A percentile compares a stretch with the other conserved stretches of the same genome.
Evolutionary conservation across 2,888 invertebrate genomes (phyloP).

Genomic region (Horisme vitalbata): DNA sequence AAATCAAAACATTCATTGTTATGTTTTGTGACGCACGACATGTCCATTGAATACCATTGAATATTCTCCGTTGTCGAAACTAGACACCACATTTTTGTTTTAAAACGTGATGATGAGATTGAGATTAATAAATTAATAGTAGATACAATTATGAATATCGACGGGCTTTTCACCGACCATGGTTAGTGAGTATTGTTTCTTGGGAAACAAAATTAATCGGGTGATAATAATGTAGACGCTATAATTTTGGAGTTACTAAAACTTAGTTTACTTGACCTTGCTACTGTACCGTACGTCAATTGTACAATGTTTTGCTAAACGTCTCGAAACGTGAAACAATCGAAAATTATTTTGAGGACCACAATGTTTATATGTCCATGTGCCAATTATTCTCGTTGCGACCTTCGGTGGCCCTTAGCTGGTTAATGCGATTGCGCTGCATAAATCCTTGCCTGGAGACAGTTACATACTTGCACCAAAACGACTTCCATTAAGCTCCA

Average conservation of each 20-base stretch:
- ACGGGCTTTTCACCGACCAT: not conserved
- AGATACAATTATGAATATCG: slow-evolving; percentile 22
- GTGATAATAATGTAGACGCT: slow-evolving; percentile 30
- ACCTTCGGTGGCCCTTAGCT: slow-evolving; percentile 54
- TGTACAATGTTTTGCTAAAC: slow-evolving; percentile 58
- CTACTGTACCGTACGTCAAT: slow-evolving; percentile 44
- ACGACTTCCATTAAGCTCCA: slow-evolving; percentile 17
- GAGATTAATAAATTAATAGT: slow-evolving; percentile 48
- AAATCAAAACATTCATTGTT: slow-evolving; percentile 27
- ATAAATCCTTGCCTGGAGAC: slow-evolving; percentile 41
- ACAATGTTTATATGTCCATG: slow-evolving; percentile 57
- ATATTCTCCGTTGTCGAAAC: not conserved
- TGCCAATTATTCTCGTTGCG: slow-evolving; percentile 53
- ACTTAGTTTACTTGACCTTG: slow-evolving; percentile 56
- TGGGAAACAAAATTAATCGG: slow-evolving; percentile 25
- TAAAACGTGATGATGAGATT: slow-evolving; percentile 45
- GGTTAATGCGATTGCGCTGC: slow-evolving; percentile 36
- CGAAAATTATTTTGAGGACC: slow-evolving; percentile 60
- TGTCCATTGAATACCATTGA: slow-evolving; percentile 47
- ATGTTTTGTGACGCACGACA: slow-evolving; percentile 41
- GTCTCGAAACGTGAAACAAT: slow-evolving; percentile 58
- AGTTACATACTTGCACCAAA: slow-evolving; percentile 10
- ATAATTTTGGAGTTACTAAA: slow-evolving; percentile 47
- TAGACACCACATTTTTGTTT: slow-evolving; percentile 47
- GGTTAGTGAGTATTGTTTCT: not conserved